phyloP scores from a whole-genome alignment of 2,888 invertebrate genomes.

The Lampropteryx suffumata region DNA sequence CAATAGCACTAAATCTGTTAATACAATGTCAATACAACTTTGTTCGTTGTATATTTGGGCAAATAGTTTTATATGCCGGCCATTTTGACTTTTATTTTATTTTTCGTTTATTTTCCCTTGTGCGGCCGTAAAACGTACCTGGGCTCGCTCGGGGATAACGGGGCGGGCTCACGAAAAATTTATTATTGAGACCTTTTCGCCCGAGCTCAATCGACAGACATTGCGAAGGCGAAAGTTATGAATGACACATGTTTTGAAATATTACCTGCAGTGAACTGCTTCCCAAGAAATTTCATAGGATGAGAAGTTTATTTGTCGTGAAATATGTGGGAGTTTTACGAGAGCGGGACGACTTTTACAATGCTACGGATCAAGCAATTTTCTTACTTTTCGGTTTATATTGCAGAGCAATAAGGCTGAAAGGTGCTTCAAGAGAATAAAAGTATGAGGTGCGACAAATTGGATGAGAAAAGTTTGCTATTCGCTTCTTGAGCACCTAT shows the following conservation, averaged over 20 bases:
- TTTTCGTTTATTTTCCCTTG: slow-evolving; percentile 82
- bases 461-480: slow-evolving; percentile 72
- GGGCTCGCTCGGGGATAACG: slow-evolving; percentile 78
- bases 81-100: slow-evolving; percentile 83
- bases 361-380: slow-evolving; percentile 75
- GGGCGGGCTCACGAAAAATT: slow-evolving; percentile 80
- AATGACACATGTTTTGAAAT: slow-evolving; percentile 84
- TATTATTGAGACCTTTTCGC: slow-evolving; percentile 82
- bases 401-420: slow-evolving; percentile 69
- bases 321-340: slow-evolving; percentile 82
- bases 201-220: slow-evolving; percentile 81
- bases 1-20: too few relatives aligned
- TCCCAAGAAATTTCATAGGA: slow-evolving; percentile 74
- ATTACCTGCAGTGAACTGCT: slow-evolving; percentile 80
- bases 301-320: slow-evolving; percentile 82
- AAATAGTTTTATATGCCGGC: slow-evolving; percentile 80
- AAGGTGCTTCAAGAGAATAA: slow-evolving; percentile 63
- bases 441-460: slow-evolving; percentile 75
- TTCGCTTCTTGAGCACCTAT: slow-evolving; percentile 52
- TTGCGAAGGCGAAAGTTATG: slow-evolving; percentile 82
- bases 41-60: slow-evolving; percentile 63
- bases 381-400: slow-evolving; percentile 66
- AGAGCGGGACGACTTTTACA: slow-evolving; percentile 71
- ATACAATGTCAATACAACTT: slow-evolving; percentile 63
- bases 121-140: slow-evolving; percentile 82